These are phyloP conservation scores for Melanotaenia nigrans DNA, from an alignment of 2,797 vertebrate species.

Conservation along the genomic window DNA sequence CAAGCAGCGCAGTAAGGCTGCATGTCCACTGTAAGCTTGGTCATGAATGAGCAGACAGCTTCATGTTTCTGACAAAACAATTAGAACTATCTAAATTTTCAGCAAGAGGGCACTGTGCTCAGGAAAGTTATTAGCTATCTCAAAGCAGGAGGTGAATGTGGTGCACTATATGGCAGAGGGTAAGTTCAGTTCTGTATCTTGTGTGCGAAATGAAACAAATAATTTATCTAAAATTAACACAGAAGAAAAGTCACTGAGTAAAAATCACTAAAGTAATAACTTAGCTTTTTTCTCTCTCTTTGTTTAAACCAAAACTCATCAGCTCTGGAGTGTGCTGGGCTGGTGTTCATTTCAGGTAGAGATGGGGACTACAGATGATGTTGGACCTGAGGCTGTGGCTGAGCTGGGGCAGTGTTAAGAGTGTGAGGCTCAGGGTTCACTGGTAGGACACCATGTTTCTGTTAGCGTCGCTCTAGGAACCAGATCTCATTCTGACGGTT, in stretches of 20 bases:
- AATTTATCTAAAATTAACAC: slow-evolving; percentile 15
- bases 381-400: slow-evolving; percentile 63
- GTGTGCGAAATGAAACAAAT: slow-evolving; percentile 25
- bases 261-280: slow-evolving; percentile 14
- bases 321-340: slow-evolving; percentile 42
- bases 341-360: slow-evolving; percentile 51
- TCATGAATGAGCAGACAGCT: slow-evolving; percentile 13
- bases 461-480: slow-evolving; percentile 86
- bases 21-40: slow-evolving; percentile 30
- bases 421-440: slow-evolving; percentile 41
- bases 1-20: slow-evolving; percentile 45
- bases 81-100: slow-evolving; percentile 20
- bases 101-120: slow-evolving; percentile 10
- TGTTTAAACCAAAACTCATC: slow-evolving; percentile 9
- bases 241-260: slow-evolving; percentile 22
- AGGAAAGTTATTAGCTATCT: slow-evolving; percentile 14
- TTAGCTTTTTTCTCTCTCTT: slow-evolving; percentile 6
- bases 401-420: slow-evolving; percentile 53
- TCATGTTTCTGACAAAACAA: slow-evolving; percentile 33
- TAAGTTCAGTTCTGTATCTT: slow-evolving; percentile 17
- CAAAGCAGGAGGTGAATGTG: slow-evolving; percentile 35
- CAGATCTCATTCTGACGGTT: slow-evolving; percentile 90
- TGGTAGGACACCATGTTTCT: slow-evolving; percentile 7
- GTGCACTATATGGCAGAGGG: slow-evolving; percentile 41
- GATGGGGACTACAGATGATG: slow-evolving; percentile 26